A percentile compares a stretch with the other conserved stretches of the same genome.
These are phyloP conservation scores for Istiophorus platypterus DNA, from an alignment of 2,113 vertebrate species.

Conservation along the genomic window DNA sequence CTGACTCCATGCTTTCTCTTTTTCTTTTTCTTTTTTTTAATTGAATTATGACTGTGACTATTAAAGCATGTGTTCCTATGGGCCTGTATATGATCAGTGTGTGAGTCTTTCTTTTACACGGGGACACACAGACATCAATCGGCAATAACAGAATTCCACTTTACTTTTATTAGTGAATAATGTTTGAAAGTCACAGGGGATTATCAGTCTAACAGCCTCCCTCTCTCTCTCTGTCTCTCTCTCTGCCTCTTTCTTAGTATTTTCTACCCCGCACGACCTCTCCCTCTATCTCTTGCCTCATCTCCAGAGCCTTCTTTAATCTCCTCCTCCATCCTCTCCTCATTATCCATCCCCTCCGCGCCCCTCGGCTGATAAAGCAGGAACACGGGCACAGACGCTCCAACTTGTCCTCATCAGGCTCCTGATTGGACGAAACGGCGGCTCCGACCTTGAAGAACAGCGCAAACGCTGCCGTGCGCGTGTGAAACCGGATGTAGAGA, in stretches of 20 bases:
- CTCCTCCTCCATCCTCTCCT: not conserved
- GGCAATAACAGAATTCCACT: slow-evolving; percentile 1
- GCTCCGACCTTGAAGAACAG: slow-evolving; percentile 10
- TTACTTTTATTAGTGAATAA: slow-evolving; percentile 45
- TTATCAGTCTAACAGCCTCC: not conserved
- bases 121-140: slow-evolving; percentile 27
- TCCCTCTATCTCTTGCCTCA: slow-evolving; percentile 4
- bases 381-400: not conserved
- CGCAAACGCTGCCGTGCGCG: not conserved
- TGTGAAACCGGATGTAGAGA: not conserved
- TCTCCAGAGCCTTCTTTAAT: slow-evolving; percentile 19
- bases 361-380: not conserved
- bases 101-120: slow-evolving; percentile 61
- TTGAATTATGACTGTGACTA: slow-evolving; percentile 60
- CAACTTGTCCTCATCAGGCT: not conserved
- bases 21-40: slow-evolving; percentile 40
- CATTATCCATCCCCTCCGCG: not conserved
- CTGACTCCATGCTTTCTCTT: slow-evolving; percentile 64
- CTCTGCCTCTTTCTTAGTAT: not conserved
- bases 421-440: not conserved
- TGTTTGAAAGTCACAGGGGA: slow-evolving; percentile 32
- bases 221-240: not conserved
- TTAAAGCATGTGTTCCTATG: slow-evolving; percentile 85
- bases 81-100: slow-evolving; percentile 64
- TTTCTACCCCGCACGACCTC: not conserved